Percentiles rank a stretch among this genome's conserved stretches.
Conservation (phyloP, 2,113 vertebrate genomes). For the Dolichotis patagonum region DNA sequence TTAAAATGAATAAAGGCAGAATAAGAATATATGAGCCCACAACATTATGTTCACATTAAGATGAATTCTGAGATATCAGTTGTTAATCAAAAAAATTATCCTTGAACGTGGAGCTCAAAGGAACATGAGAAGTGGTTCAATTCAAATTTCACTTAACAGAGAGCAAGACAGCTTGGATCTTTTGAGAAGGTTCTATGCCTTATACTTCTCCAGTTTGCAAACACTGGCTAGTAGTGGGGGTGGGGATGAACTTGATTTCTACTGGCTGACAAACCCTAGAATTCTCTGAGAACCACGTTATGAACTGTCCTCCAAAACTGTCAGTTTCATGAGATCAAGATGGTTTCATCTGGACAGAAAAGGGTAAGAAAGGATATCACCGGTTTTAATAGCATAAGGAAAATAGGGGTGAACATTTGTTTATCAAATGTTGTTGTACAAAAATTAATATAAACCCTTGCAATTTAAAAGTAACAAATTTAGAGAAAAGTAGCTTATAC, state of each 20-base stretch:
- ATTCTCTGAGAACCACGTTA: not conserved
- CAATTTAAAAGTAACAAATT: constrained; percentile 21
- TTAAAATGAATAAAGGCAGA: not conserved
- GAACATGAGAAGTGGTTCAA: not conserved
- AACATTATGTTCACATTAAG: not conserved
- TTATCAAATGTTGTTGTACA: not conserved
- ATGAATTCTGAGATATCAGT: not conserved
- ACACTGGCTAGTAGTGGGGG: not conserved
- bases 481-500: not conserved
- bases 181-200: not conserved
- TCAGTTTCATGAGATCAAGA: constrained; percentile 11
- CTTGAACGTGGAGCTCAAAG: not conserved
- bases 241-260: not conserved
- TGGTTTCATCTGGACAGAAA: not conserved
- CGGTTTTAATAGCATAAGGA: not conserved
- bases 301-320: not conserved
- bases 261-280: not conserved
- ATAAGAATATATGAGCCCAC: constrained; percentile 11
- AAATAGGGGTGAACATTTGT: constrained; percentile 10
- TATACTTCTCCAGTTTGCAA: not conserved
- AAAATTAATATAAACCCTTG: constrained; percentile 44
- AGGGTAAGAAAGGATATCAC: not conserved
- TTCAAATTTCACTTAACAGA: not conserved
- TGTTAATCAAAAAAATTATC: not conserved
- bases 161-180: not conserved